Evolutionary conservation across 2,113 vertebrate species (phyloP).

Genomic region (Tragelaphus buxtoni): DNA sequence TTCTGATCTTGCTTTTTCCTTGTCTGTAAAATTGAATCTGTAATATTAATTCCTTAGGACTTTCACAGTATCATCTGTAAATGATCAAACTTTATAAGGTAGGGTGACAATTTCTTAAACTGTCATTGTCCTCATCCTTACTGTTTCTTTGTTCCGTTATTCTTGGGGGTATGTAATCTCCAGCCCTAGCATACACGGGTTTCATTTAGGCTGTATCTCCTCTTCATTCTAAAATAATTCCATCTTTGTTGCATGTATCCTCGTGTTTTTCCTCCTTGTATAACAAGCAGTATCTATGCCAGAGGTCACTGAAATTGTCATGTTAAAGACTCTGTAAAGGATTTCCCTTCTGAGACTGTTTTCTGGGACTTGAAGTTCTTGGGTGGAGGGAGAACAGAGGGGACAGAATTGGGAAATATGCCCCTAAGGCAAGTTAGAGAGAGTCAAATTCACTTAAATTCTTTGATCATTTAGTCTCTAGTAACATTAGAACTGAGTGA

Average conservation of each 20-base stretch:
- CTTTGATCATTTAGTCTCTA: constrained; percentile 5
- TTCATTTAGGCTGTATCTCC: not conserved
- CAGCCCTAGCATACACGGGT: not conserved
- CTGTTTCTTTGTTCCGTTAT: not conserved
- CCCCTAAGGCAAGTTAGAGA: not conserved
- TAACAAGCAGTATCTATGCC: not conserved
- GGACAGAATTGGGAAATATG: not conserved
- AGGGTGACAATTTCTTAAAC: not conserved
- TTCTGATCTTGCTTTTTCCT: not conserved
- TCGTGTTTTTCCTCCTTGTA: not conserved
- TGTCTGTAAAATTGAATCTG: not conserved
- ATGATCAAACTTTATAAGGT: not conserved
- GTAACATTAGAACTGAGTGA: not conserved
- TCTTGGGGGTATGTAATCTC: not conserved
- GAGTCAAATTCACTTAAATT: constrained; percentile 11
- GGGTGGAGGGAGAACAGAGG: not conserved
- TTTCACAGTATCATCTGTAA: not conserved
- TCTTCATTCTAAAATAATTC: not conserved
- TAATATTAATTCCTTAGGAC: not conserved
- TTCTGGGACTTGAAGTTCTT: not conserved
- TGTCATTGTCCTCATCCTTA: not conserved
- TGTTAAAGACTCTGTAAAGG: not conserved
- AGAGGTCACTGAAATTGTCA: not conserved
- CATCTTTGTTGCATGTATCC: not conserved
- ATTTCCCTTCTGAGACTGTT: not conserved